These are phyloP conservation scores for Lepus oiostolus DNA, from an alignment of 2,797 vertebrate genomes.

Conservation along the genomic window DNA sequence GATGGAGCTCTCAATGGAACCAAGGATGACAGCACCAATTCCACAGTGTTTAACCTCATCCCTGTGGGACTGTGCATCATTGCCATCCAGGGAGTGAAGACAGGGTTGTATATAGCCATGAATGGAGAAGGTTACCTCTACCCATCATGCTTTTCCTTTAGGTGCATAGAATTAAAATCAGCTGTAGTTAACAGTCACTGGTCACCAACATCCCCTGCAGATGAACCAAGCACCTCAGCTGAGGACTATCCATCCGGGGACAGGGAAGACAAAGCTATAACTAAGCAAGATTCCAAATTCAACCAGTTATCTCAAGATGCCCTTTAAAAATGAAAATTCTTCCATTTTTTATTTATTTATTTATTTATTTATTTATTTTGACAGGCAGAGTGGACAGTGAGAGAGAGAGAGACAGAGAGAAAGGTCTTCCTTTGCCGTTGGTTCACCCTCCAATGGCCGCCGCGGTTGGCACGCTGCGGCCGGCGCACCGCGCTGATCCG, in stretches of 20 bases:
- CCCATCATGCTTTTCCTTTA: constrained; percentile 90
- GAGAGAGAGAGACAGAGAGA: too few relatives aligned
- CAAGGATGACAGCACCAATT: constrained; percentile 99
- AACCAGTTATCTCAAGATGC: not conserved
- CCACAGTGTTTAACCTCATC: constrained; percentile 99
- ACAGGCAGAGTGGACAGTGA: too few relatives aligned
- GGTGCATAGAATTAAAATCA: not conserved
- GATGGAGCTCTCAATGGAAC: constrained; percentile 99
- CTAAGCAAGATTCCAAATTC: not conserved
- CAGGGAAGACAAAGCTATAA: not conserved
- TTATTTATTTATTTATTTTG: too few relatives aligned
- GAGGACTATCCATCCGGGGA: not conserved
- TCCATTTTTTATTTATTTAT: not conserved
- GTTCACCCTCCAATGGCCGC: too few relatives aligned
- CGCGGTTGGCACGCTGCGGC: too few relatives aligned
- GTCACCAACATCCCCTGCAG: not conserved
- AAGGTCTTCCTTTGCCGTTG: too few relatives aligned
- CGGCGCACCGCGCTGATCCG: too few relatives aligned
- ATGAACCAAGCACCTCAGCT: not conserved
- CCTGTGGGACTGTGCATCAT: constrained; percentile 99
- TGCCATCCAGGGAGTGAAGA: constrained; percentile 99
- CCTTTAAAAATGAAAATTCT: not conserved
- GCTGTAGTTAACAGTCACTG: not conserved
- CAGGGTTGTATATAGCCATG: constrained; percentile 99
- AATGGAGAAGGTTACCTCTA: constrained; percentile 99